Base-by-base conservation (phyloP, 2,888 invertebrate species). In the Cheilosia impressa region DNA sequence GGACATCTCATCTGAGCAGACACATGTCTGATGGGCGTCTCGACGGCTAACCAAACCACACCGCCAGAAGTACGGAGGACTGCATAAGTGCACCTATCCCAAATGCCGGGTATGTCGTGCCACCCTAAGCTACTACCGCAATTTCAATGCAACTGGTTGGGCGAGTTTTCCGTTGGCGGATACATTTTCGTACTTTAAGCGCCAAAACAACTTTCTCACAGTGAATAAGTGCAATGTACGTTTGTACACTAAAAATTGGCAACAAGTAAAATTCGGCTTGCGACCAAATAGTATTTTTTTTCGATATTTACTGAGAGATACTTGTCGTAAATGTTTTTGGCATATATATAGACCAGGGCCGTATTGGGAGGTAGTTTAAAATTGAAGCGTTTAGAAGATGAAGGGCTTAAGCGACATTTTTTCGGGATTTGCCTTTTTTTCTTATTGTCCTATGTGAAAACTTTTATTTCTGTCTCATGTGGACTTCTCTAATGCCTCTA, bases 151-250 rank as follows among this genome's bases (percentile, higher is more conserved):
- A 79, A 79, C 78, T 72, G 71, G 78, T 72, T 65, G 65, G 65
- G 58, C 78, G 41, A 65, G 71, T 79, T 79, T 69, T 27, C 57
- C 38, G 69, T 63, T 63, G 63, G 63, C 55, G 41, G 71, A 65
- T 79, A 71, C 19, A 52, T 63, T 55, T 63, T 63, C 41, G 53
- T 34, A 50, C 63, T 78, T 71, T 78, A 57, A 63, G 71, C 71
- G 78, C 71, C 78, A 79, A 79, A 79, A 79, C 71, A 79, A 79
- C 78, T 79, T 79, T 79, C 78, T 79, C 78, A 79, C 31, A 13
- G 62, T 27, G 58, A 66, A 31, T 58, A 58, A 43, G n/a, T 73
- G 58, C 63, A 65, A 55, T 3, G 34, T 10, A 38, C 34, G 34
- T 53, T 19, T 13, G 34, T 31, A 17, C n/a, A 41, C 15, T 22